Percentiles rank a stretch among this genome's conserved stretches.
Conservation (phyloP, 2,888 invertebrate genomes). For the Oscheius sp. region DNA sequence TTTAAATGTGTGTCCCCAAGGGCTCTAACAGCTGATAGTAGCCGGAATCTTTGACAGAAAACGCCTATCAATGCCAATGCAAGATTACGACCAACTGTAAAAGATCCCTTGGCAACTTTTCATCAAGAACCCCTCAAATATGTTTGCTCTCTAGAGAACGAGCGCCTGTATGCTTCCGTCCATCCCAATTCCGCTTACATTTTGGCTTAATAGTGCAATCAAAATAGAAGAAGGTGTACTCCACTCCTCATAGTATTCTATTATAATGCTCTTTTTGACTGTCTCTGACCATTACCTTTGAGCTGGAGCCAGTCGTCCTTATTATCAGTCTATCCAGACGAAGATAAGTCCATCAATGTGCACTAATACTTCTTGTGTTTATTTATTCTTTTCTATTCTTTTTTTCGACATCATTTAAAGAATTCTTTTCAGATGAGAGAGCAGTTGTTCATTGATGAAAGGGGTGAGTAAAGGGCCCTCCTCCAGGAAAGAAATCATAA, state of each 20-base stretch:
- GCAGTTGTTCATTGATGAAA: constrained; percentile 9
- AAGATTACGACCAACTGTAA: no score
- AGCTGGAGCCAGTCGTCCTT: background rate
- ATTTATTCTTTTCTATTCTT: background rate
- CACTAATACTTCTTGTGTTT: background rate
- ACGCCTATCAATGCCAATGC: no score
- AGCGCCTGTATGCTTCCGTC: constrained; percentile 15
- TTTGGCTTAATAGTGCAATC: constrained; percentile 22
- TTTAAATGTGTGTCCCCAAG: no score
- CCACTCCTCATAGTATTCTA: no score
- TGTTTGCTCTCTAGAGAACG: constrained; percentile 35
- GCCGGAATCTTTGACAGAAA: no score
- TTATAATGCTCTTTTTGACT: background rate
- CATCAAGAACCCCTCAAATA: constrained; percentile 7
- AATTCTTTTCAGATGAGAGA: background rate
- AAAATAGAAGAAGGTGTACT: background rate
- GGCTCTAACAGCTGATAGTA: no score
- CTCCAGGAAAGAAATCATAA: no score
- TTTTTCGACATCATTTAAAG: background rate
- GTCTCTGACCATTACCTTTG: no score
- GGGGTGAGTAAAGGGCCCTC: constrained; percentile 5
- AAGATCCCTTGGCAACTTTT: background rate
- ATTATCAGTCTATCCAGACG: constrained; percentile 18
- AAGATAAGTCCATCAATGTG: constrained; percentile 14
- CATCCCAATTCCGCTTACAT: constrained; percentile 32